Evolutionary conservation across 2,797 vertebrate species (phyloP), one percentile per base, ranked within the genome.

Genomic region (Crocidura indochinensis): DNA sequence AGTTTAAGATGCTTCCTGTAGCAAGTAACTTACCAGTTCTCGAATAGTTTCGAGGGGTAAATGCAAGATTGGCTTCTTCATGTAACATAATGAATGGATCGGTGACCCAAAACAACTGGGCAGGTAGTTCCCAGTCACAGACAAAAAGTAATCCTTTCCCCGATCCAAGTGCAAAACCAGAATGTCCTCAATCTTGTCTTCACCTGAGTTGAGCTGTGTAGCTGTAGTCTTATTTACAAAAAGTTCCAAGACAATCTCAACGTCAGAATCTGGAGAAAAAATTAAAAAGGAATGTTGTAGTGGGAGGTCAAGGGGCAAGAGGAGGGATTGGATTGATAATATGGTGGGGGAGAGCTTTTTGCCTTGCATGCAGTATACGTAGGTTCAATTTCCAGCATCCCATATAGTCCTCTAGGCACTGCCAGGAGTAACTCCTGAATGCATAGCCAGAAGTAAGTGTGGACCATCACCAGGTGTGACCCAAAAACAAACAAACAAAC

Each of bases 101-200:
- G 99, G 98, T 47, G 98, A 98, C 87, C 99, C 99, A 1, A 99
- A 99, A 97, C 99, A 99, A 97, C 99, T 99, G 90, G 99, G 98
- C 97, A 99, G 96, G 97, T 99, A 99, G 97, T 99, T 99, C 88
- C 99, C 99, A 0, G 98, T 98, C 96, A 99, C 94, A 0, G 99
- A 98, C n/a, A 99, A 97, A 96, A 99, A 99, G 96, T 99, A 99
- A 97, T 99, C 99, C 96, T 99, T 99, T 56, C 99, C 99, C 60
- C 98, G 97, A 27, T 98, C 96, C 78, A 99, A 98, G 94, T 99
- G 99, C 60, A 99, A 98, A 93, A 99, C 98, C 95, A 99, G 97
- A 95, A 99, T 99, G 94, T 99, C 99, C 97, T 99, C 99, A 0
- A 99, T 98, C 86, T 97, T 97, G 94, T 99, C 98, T 94, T 98